phyloP scores from a whole-genome alignment of 2,113 vertebrate species.

The Eptesicus fuscus region DNA sequence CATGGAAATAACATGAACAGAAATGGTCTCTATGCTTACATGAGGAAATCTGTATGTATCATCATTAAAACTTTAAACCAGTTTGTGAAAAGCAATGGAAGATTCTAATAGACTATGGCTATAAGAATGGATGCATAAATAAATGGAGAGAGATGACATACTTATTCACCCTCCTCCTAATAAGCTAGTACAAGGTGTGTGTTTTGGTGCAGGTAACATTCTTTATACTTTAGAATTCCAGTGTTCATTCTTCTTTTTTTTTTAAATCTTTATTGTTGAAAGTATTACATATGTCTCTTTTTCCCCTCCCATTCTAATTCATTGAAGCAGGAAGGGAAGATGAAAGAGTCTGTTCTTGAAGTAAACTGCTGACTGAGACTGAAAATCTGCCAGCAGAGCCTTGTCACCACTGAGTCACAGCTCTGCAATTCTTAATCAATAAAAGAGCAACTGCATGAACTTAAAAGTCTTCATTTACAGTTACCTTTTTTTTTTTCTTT shows the following conservation, averaged over 20 bases:
- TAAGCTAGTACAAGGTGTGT: conserved; percentile 8
- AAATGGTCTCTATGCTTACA: not conserved
- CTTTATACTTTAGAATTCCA: not conserved
- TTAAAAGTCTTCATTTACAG: not conserved
- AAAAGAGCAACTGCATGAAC: not conserved
- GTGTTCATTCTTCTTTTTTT: conserved; percentile 25
- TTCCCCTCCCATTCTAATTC: not conserved
- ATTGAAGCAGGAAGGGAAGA: not conserved
- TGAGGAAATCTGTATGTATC: conserved; percentile 33
- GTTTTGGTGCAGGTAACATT: conserved; percentile 26
- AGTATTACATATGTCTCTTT: no score
- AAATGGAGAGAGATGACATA: not conserved
- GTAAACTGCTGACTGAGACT: not conserved
- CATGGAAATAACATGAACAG: not conserved
- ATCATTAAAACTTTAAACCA: conserved; percentile 30
- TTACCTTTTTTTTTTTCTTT: not conserved
- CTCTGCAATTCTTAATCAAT: not conserved
- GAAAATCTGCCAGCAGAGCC: not conserved
- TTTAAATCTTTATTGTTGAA: not conserved
- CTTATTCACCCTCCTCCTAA: not conserved
- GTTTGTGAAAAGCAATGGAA: conserved; percentile 50
- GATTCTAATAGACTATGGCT: not conserved
- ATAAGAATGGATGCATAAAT: not conserved
- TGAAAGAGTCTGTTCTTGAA: not conserved
- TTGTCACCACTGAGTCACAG: not conserved